phyloP scores from a whole-genome alignment of 2,888 invertebrate genomes.

The Chouioia cunea region DNA sequence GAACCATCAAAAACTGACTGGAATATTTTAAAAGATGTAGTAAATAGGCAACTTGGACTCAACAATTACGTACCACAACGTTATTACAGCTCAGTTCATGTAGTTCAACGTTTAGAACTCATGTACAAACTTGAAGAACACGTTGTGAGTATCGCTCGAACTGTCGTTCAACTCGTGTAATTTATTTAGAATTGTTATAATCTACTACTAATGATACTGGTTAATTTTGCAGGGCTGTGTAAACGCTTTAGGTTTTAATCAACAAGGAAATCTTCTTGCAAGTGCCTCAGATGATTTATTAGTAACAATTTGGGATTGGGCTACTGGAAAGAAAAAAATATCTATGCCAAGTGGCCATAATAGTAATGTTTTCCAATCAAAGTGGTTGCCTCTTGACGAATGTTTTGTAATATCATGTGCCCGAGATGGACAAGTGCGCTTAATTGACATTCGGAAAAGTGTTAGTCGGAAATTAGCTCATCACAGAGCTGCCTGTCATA shows the following conservation, averaged over 20 bases:
- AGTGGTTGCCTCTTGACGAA: slow-evolving; percentile 87
- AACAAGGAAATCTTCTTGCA: slow-evolving; percentile 80
- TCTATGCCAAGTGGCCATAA: slow-evolving; percentile 85
- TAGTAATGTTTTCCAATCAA: slow-evolving; percentile 90
- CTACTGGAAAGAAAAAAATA: slow-evolving; percentile 75
- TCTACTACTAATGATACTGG: slow-evolving; percentile 6
- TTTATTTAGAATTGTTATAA: not conserved
- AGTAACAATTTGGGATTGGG: slow-evolving; percentile 94
- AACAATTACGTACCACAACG: slow-evolving; percentile 75
- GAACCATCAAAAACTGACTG: slow-evolving; percentile 78
- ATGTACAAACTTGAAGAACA: slow-evolving; percentile 84
- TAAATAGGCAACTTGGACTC: slow-evolving; percentile 76
- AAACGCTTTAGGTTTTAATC: slow-evolving; percentile 92
- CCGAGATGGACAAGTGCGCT: slow-evolving; percentile 87
- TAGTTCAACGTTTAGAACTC: slow-evolving; percentile 85
- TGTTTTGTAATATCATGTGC: slow-evolving; percentile 89
- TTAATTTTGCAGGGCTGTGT: slow-evolving; percentile 79
- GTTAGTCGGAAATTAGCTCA: slow-evolving; percentile 74
- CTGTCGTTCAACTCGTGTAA: no score
- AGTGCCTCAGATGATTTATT: slow-evolving; percentile 93
- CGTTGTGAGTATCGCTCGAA: slow-evolving; percentile 65
- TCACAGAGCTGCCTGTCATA: slow-evolving; percentile 85
- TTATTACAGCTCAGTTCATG: slow-evolving; percentile 85
- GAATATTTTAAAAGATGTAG: slow-evolving; percentile 76
- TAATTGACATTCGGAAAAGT: slow-evolving; percentile 71